Base-by-base conservation (phyloP, 2,113 vertebrate genomes). In the Halcyon malimbica region DNA sequence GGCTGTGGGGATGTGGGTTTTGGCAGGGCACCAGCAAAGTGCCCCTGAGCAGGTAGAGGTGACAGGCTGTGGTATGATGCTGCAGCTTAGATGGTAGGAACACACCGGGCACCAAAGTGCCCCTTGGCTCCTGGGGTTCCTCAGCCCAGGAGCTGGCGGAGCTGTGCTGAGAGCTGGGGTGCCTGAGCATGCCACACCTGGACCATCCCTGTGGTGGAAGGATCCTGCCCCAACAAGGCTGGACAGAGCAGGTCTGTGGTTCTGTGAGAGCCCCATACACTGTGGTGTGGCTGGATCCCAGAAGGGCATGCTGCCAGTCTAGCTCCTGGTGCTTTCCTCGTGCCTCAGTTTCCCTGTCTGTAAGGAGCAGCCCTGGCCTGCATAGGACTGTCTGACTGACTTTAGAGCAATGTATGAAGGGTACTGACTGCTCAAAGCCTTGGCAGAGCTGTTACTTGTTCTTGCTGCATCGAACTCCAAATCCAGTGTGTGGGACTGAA, bases 241-340 rank as follows among this genome's bases (percentile, higher is more conserved):
- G 1, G 19, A 19, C 3, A 2, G 13, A 19, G n/a, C 0, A 0
- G 20, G 10, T 13, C 51, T 73, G 23, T 10, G 1, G 20, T 62
- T 25, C 33, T 70, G 25, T 1, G 3, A 93, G 56, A 21, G 17
- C 18, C 31, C 67, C 2, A 1, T 54, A 39, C 50, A 19, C 1
- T 0, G 3, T 60, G 74, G 10, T 4, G 1, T 10, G 20, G 14
- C 48, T 0, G 1, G 1, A 31, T 69, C 17, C 33, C 60, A 85
- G 46, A 62, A 67, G 79, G 31, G 21, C 48, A 54, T 0, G 0
- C 33, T 90, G 82, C 64, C 73, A 20, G 42, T 28, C 37, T 75
- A 67, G 35, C 41, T 88, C 44, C 81, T 68, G 51, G 9, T 4
- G 5, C 46, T 57, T 71, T 54, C 31, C 37, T 83, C 1, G 0